Percentiles rank a stretch among this genome's conserved stretches.
Evolutionary conservation across 2,113 vertebrate species (phyloP).

Genomic region (Climacteris rufus): DNA sequence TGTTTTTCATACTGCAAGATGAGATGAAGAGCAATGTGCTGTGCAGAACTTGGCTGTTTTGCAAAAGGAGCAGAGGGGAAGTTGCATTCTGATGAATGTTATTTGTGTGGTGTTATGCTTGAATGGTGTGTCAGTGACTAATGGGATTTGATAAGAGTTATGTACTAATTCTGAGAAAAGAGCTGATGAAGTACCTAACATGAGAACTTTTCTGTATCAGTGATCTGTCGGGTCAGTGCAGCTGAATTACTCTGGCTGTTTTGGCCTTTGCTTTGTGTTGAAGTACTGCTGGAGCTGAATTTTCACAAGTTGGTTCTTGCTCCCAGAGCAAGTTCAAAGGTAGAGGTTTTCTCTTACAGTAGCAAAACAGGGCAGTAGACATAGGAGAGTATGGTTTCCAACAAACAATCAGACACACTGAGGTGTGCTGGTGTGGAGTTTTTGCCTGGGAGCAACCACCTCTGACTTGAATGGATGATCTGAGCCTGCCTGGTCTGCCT

Average conservation of each 20-base stretch:
- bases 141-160: background rate
- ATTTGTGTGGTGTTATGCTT: background rate
- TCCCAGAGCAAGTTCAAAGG: conserved; percentile 24
- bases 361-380: background rate
- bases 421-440: background rate
- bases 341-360: conserved; percentile 2
- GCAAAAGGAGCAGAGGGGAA: background rate
- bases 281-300: background rate
- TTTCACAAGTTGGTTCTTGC: conserved; percentile 47
- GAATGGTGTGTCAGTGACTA: background rate
- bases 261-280: background rate
- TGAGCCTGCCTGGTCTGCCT: background rate
- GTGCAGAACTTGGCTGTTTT: background rate
- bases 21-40: background rate
- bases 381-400: background rate
- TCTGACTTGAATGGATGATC: background rate
- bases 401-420: background rate
- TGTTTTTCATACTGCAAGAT: background rate
- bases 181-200: background rate
- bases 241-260: background rate
- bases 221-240: background rate
- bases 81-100: background rate
- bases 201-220: background rate
- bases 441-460: background rate
- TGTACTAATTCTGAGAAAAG: background rate